Conservation (phyloP, 2,888 invertebrate genomes). For the Euzophera pinguis region DNA sequence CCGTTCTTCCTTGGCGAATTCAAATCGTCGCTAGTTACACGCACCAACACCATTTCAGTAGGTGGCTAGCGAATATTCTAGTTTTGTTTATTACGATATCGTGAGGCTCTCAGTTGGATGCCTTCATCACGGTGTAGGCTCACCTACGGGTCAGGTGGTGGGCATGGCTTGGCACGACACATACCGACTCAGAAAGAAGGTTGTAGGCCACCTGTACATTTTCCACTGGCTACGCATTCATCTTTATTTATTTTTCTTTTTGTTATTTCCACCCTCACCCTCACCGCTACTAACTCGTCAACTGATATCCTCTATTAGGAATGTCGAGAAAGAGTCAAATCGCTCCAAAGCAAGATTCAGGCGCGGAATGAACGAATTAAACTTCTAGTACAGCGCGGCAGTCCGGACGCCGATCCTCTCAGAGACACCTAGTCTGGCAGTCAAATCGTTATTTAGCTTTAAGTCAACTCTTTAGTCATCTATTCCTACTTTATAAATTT, state of each 20-base stretch:
- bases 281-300: conserved; percentile 60
- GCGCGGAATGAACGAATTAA: conserved; percentile 94
- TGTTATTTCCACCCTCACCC: conserved; percentile 60
- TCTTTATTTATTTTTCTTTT: conserved; percentile 63
- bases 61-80: conserved; percentile 65
- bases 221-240: conserved; percentile 47
- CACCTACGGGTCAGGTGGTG: conserved; percentile 34
- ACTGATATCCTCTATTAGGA: conserved; percentile 82
- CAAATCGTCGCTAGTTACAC: conserved; percentile 20
- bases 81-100: conserved; percentile 56
- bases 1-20: conserved; percentile 1
- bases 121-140: conserved; percentile 19
- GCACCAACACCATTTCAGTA: conserved; percentile 41
- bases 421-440: conserved; percentile 79
- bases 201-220: conserved; percentile 44
- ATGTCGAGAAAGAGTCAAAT: conserved; percentile 91
- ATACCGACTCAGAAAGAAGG: conserved; percentile 25
- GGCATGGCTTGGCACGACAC: conserved; percentile 41
- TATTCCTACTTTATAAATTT: conserved; percentile 60
- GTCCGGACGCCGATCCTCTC: conserved; percentile 88
- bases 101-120: conserved; percentile 44
- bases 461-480: conserved; percentile 53
- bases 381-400: conserved; percentile 91
- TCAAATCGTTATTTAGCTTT: conserved; percentile 41
- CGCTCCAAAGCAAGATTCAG: conserved; percentile 92